Conservation (phyloP, 2,113 vertebrate genomes). For the Coptodon bakossiorum region DNA sequence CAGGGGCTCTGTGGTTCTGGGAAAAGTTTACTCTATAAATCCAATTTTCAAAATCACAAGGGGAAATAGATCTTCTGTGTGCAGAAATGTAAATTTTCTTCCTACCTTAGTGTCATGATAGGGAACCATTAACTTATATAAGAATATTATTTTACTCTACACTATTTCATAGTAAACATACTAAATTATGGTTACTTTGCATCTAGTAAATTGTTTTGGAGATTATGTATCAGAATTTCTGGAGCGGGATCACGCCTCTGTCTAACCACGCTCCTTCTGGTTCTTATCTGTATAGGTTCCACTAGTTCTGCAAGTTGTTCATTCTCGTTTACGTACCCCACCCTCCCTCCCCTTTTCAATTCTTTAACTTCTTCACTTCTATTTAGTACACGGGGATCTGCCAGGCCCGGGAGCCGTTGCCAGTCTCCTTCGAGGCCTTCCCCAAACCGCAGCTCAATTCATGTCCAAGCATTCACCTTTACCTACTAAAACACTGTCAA, state of each 20-base stretch:
- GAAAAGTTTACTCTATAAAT: constrained; percentile 3
- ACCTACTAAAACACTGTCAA: background rate
- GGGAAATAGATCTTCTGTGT: background rate
- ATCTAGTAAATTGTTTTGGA: background rate
- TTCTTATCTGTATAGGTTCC: background rate
- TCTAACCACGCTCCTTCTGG: background rate
- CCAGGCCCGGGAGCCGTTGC: accelerated
- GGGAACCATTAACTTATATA: background rate
- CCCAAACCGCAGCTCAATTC: background rate
- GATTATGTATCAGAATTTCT: background rate
- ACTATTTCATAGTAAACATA: background rate
- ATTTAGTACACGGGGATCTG: background rate
- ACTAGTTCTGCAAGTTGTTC: background rate
- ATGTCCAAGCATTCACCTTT: background rate
- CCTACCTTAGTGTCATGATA: background rate
- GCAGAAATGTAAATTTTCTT: background rate
- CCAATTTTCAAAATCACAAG: background rate
- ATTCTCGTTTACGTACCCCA: accelerated
- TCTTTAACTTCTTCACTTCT: background rate
- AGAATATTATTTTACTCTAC: background rate
- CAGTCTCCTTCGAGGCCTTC: background rate
- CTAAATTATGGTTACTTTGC: background rate
- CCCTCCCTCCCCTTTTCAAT: background rate
- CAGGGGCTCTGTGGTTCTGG: background rate
- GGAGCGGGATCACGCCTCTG: background rate